Conservation (phyloP, 1,140 invertebrate genomes). For the Hypothenemus hampei region DNA sequence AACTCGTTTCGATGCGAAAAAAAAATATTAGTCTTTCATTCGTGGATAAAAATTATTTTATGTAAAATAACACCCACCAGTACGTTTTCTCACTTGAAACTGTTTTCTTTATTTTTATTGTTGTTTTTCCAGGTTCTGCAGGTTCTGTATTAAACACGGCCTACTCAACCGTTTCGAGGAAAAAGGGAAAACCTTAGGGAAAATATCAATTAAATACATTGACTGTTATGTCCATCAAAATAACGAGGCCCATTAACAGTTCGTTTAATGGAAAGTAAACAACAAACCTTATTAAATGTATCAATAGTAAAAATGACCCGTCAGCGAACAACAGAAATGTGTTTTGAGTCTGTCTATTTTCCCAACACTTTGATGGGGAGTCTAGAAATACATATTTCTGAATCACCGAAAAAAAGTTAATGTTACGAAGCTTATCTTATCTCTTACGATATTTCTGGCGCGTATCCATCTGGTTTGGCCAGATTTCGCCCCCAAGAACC, state of each 20-base stretch:
- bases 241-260: conserved; percentile 3
- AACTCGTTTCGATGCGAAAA: conserved; percentile 3
- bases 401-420: conserved; percentile 21
- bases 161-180: conserved; percentile 1
- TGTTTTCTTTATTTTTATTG: conserved; percentile 17
- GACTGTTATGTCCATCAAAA: not conserved
- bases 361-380: not conserved
- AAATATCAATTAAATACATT: conserved; percentile 12
- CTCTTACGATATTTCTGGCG: conserved; percentile 21
- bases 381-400: conserved; percentile 8
- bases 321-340: not conserved
- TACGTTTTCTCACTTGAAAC: not conserved
- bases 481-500: conserved; percentile 9
- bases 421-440: conserved; percentile 18
- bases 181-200: conserved; percentile 8
- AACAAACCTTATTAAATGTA: not conserved
- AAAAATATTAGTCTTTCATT: conserved; percentile 24
- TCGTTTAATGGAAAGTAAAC: conserved; percentile 10
- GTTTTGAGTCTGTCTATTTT: not conserved
- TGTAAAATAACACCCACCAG: conserved; percentile 16
- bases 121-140: conserved; percentile 4
- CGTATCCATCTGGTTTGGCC: conserved; percentile 19
- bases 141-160: conserved; percentile 6
- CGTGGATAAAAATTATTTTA: conserved; percentile 16
- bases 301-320: not conserved